Conservation (phyloP, 2,888 invertebrate genomes). For the Anarsia innoxiella region DNA sequence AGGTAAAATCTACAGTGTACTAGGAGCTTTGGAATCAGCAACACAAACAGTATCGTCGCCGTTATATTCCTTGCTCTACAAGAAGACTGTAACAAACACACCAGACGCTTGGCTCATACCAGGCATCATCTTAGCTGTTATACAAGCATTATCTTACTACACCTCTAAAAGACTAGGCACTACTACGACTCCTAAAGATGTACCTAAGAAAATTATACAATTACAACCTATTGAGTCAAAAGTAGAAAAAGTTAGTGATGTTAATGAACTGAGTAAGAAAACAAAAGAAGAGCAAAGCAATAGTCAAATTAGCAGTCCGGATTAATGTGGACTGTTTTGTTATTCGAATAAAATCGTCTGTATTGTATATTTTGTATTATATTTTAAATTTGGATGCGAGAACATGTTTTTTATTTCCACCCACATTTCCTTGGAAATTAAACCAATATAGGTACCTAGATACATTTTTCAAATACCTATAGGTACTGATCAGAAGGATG, state of each 20-base stretch:
- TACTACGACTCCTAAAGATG: neutral
- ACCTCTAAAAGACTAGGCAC: slow-evolving; percentile 35
- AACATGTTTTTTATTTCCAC: too few relatives aligned
- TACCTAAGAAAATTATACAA: neutral
- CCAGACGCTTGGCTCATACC: slow-evolving; percentile 65
- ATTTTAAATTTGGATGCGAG: too few relatives aligned
- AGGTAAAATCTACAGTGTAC: slow-evolving; percentile 71
- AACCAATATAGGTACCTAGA: too few relatives aligned
- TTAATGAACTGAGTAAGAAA: neutral
- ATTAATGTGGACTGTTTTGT: neutral
- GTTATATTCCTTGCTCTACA: slow-evolving; percentile 58
- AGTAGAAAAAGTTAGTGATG: slow-evolving; percentile 5
- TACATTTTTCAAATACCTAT: too few relatives aligned
- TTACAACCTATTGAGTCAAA: neutral
- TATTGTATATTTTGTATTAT: too few relatives aligned
- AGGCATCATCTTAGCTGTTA: slow-evolving; percentile 40
- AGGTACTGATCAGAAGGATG: too few relatives aligned
- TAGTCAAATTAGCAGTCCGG: slow-evolving; percentile 5
- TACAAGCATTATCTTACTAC: slow-evolving; percentile 52
- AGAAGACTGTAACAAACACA: slow-evolving; percentile 47
- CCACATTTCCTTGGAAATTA: too few relatives aligned
- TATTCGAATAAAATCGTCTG: too few relatives aligned
- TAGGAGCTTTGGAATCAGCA: slow-evolving; percentile 65
- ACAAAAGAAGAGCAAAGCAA: neutral
- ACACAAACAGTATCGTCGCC: slow-evolving; percentile 59